Evolutionary conservation across 2,888 invertebrate genomes (phyloP).

Genomic region (Ormyrus nitidulus): DNA sequence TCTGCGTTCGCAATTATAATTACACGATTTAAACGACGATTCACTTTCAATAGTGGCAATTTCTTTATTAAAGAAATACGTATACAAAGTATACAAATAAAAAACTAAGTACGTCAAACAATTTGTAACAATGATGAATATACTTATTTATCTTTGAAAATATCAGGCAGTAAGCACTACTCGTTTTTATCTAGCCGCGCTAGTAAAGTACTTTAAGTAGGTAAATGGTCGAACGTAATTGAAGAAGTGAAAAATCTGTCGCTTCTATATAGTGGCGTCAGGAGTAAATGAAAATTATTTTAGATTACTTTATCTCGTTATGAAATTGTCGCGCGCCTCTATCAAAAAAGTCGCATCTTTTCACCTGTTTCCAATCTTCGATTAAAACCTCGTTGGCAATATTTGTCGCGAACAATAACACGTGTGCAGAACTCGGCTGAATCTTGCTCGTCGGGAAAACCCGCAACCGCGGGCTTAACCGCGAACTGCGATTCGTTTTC

Average conservation of each 20-base stretch:
- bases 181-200: constrained; percentile 9
- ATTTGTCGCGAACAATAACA: background rate
- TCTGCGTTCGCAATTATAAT: no score
- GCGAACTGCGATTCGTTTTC: no score
- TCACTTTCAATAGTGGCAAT: no score
- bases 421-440: background rate
- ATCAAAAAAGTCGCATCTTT: no score
- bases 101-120: no score
- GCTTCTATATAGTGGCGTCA: background rate
- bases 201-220: constrained; percentile 41
- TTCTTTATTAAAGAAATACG: no score
- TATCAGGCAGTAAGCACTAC: constrained; percentile 1
- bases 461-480: no score
- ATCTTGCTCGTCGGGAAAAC: background rate
- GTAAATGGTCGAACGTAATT: constrained; percentile 52
- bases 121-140: background rate
- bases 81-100: no score
- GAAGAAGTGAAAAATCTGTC: constrained; percentile 48
- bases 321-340: no score
- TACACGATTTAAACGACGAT: no score
- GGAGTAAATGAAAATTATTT: constrained; percentile 21
- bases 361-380: background rate
- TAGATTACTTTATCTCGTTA: constrained; percentile 20
- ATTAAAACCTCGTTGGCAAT: background rate
- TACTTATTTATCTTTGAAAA: constrained; percentile 1